These are phyloP conservation scores for Drosophila fungiperda DNA, from an alignment of 2,888 invertebrate genomes.

Conservation along the genomic window DNA sequence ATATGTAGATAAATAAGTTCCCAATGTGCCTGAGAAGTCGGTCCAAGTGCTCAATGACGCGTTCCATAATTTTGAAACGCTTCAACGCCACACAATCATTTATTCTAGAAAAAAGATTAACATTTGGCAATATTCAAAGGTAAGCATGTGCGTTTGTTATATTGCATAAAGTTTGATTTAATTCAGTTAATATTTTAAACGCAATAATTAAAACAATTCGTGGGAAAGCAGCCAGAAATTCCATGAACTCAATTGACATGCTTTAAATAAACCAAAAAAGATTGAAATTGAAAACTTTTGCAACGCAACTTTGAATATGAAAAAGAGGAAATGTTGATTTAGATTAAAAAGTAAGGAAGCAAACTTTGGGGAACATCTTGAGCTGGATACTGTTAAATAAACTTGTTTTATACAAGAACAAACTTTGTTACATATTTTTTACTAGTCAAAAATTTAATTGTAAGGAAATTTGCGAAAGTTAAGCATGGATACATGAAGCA, in stretches of 20 bases:
- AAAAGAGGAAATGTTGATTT: background rate
- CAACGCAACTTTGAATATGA: background rate
- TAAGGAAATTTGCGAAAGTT: background rate
- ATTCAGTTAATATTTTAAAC: background rate
- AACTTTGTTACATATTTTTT: background rate
- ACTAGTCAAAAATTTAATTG: background rate
- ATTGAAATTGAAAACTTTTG: background rate
- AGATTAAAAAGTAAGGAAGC: background rate
- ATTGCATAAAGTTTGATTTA: constrained; percentile 6
- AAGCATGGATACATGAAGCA: background rate
- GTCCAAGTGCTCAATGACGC: constrained; percentile 59
- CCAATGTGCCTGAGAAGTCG: constrained; percentile 32
- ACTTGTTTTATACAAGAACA: background rate
- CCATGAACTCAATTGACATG: constrained; percentile 1
- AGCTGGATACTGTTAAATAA: background rate
- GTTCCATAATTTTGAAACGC: constrained; percentile 44
- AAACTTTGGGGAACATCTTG: background rate
- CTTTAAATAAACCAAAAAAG: background rate
- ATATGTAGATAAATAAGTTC: constrained; percentile 1
- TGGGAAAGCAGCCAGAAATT: constrained; percentile 13
- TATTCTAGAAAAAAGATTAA: background rate
- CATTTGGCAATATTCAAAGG: constrained; percentile 4
- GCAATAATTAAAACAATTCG: background rate
- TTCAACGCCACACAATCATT: constrained; percentile 43
- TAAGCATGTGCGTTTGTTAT: background rate